Evolutionary conservation across 92 coral and sea anemone genomes (phyloP), one percentile per base, ranked within the genome.

Genomic region (Porites rus): DNA sequence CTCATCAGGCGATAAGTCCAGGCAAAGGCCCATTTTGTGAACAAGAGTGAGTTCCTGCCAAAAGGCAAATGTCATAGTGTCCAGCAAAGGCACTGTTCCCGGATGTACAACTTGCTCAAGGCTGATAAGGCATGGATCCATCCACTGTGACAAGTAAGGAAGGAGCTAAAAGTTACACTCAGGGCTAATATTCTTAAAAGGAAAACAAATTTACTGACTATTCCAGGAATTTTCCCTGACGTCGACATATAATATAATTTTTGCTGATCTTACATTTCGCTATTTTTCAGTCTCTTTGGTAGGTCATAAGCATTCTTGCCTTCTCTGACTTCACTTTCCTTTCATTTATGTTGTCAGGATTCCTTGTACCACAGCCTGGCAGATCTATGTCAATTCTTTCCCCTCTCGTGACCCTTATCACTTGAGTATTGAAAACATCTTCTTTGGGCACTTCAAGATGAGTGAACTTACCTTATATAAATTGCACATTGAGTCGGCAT

Each of bases 41-140:
- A 72, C 20, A 31, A 72, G 22, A 72, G 76, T 72, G 59, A 72
- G 76, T 72, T 72, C 76, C 22, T 72, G 76, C 61, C 76, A 72
- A n/a, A 17, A 14, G 56, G 38, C 38, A 72, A 20, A 17, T 58
- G 50, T 58, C 56, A 31, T 31, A 72, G 50, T 53, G 76, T 72
- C 76, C 58, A 72, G 56, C 76, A 18, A 53, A 31, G 8, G 58
- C 18, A 31, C 76, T 72, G 76, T 38, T 72, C 76, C 76, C 13
- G 76, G 19, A 3, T 0, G 11, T 43, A 12, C 76, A 12, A 17
- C 7, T 72, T 46, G 17, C 76, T 72, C 76, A 6, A 72, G 56
- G 50, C 4, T 2, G 76, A 31, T 58, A 19, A 72, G 14, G 61
- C 76, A 72, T 31, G 76, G 76, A 43, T 72, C 76, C 76, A 72